Evolutionary conservation across 2,888 invertebrate species (phyloP).

Genomic region (Brachypalpus laphriformis): DNA sequence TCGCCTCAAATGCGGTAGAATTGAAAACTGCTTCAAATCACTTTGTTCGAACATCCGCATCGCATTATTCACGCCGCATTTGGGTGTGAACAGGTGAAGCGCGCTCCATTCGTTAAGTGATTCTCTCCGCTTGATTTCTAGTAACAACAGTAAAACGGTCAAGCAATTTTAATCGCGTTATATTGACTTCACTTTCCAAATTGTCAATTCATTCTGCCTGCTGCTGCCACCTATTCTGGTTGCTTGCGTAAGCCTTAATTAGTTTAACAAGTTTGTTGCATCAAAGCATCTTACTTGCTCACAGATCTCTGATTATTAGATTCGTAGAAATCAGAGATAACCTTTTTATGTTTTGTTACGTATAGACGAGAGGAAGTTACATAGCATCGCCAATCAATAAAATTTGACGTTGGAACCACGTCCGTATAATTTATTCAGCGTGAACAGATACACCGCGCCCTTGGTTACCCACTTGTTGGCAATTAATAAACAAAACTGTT

Average conservation of each 20-base stretch:
- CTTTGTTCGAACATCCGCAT: constrained; percentile 20
- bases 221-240: neutral
- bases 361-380: neutral
- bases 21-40: neutral
- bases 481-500: neutral
- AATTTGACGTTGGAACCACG: neutral
- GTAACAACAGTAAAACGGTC: neutral
- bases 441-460: constrained; percentile 1
- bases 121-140: neutral
- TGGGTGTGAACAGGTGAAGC: neutral
- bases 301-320: neutral
- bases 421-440: neutral
- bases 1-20: constrained; percentile 3
- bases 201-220: constrained; percentile 6
- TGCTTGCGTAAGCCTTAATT: constrained; percentile 22
- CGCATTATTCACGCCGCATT: constrained; percentile 15
- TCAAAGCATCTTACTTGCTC: neutral
- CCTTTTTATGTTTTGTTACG: neutral
- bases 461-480: neutral
- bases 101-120: neutral
- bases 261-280: constrained; percentile 13
- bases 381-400: neutral
- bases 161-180: neutral
- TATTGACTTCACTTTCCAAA: constrained; percentile 16
- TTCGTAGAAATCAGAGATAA: constrained; percentile 7